Base-by-base conservation (phyloP, 2,113 vertebrate species). In the Urocitellus parryii region DNA sequence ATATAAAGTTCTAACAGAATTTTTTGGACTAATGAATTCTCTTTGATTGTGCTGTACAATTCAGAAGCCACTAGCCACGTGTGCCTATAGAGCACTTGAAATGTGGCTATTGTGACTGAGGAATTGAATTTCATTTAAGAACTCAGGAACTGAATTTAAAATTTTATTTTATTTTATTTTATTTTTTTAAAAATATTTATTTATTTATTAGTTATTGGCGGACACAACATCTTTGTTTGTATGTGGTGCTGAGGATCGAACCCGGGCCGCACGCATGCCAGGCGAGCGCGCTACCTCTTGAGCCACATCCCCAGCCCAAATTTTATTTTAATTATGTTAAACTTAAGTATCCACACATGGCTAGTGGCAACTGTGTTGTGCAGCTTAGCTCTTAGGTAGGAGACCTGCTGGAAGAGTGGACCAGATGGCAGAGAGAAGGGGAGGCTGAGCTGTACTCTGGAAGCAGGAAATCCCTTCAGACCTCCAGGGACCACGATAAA, bases 121-220 rank as follows among this genome's bases (percentile, higher is more conserved):
- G 18, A 70, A 58, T 18, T 74, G 34, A 68, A 89, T 42, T 87
- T 42, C 29, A 90, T 4, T 74, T 8, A 92, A 68, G 24, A 84
- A 87, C 10, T 77, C 45, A 77, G 42, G 25, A 91, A 63, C 7
- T 48, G 53, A 91, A 86, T 95, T 92, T 90, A 48, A 29, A 51
- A 48, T 77, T 89, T 45, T 13, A 78, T 18, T 84, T 63, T 72
- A 82, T n/a, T n/a, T n/a, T n/a, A n/a, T n/a, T n/a, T n/a, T n/a
- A n/a, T n/a, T n/a, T n/a, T n/a, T n/a, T n/a, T n/a, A n/a, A n/a
- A n/a, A n/a, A n/a, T n/a, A n/a, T n/a, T n/a, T n/a, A n/a, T n/a
- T n/a, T n/a, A n/a, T n/a, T n/a, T n/a, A n/a, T n/a, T n/a, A n/a
- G n/a, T n/a, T n/a, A n/a, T n/a, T n/a, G n/a, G n/a, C n/a, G n/a